Base-by-base conservation (phyloP, 2,113 vertebrate genomes). In the Ailurus styani region DNA sequence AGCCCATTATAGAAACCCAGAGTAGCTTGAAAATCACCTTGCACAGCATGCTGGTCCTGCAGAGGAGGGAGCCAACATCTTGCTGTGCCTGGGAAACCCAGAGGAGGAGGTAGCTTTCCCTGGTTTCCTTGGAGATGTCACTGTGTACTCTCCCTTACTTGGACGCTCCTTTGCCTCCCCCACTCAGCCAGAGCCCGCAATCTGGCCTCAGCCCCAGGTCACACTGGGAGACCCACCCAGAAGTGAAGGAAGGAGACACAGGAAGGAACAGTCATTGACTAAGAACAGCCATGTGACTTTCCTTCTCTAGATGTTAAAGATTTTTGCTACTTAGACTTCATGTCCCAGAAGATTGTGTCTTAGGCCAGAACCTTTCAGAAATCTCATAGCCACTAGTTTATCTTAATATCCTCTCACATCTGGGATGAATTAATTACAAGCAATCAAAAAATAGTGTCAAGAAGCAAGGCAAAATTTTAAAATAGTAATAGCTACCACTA, bases 401-500 rank as follows among this genome's bases (percentile, higher is more conserved):
- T 87, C 45, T 90, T 87, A 83, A 78, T 34, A 66, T 47, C 29
- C 72, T 95, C 87, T 86, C 31, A 64, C 34, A 15, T 42, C 37
- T 90, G 5, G 45, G 50, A 87, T 87, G 85, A 87, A 93, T 82
- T 91, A 91, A 89, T 87, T 89, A 11, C 34, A 91, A n/a, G 54
- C 18, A 54, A 14, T 4, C 14, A 15, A 62, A 84, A 40, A 18
- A 88, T 15, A 5, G 11, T n/a, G 9, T 88, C 42, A 90, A 96
- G 66, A 95, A 88, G 37, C 25, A 77, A 87, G 34, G 42, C 23
- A 87, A 42, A 60, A 42, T 62, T 62, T 82, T 7, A 73, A 86
- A 82, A 72, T 84, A 42, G n/a, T 23, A 42, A 78, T 42, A 81
- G 29, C 18, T n/a, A 29, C 72, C 21, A 54, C 21, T 62, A 29